These are phyloP conservation scores for Arion vulgaris DNA, from an alignment of 1,140 invertebrate species.

Conservation along the genomic window DNA sequence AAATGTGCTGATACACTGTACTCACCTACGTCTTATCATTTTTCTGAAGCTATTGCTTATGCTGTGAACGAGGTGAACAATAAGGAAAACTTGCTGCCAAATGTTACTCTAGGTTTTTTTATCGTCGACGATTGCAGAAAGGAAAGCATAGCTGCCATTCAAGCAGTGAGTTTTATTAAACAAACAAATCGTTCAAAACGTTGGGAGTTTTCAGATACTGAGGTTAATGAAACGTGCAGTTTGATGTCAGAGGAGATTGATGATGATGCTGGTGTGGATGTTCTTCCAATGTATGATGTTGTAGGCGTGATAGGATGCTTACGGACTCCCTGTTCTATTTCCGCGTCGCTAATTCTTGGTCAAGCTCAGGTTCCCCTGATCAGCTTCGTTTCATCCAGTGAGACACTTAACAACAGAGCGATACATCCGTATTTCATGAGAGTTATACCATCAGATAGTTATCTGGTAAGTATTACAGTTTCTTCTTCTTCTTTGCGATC, in stretches of 20 bases:
- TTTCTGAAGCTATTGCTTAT: background rate
- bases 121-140: conserved; percentile 84
- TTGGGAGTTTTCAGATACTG: conserved; percentile 78
- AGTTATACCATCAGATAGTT: conserved; percentile 52
- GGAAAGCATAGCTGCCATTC: conserved; percentile 83
- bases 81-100: conserved; percentile 45
- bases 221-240: background rate
- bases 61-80: conserved; percentile 13
- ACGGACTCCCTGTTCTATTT: conserved; percentile 78
- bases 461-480: background rate
- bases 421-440: conserved; percentile 54
- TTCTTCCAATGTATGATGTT: conserved; percentile 44
- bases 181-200: conserved; percentile 82
- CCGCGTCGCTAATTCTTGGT: conserved; percentile 77
- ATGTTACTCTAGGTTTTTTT: conserved; percentile 79
- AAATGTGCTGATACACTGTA: background rate
- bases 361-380: conserved; percentile 80
- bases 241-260: background rate
- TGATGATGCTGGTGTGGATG: background rate
- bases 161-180: conserved; percentile 85
- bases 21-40: conserved; percentile 7
- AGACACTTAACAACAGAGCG: conserved; percentile 44
- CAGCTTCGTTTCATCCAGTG: conserved; percentile 48
- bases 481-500: too few relatives aligned
- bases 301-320: conserved; percentile 50